Percentiles rank a stretch among this genome's conserved stretches.
Conservation (phyloP, 2,797 vertebrate species). For the Lacerta bilineata region DNA sequence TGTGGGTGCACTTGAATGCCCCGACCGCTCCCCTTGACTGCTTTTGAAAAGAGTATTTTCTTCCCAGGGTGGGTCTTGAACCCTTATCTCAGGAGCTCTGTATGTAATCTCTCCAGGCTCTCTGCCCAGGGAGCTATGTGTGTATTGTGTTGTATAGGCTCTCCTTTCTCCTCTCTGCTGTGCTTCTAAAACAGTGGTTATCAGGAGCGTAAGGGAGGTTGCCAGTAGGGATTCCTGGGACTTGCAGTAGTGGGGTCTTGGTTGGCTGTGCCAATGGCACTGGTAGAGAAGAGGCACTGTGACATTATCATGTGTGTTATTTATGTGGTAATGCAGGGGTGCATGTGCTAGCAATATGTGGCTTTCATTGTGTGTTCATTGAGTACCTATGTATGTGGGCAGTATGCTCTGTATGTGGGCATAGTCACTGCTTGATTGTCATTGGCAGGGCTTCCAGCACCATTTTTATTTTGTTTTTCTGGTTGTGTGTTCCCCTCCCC, state of each 20-base stretch:
- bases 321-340: no score
- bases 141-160: neutral
- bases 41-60: neutral
- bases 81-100: neutral
- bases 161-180: neutral
- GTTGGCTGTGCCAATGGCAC: neutral
- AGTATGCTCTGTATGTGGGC: neutral
- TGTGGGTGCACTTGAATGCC: no score
- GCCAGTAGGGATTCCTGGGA: neutral
- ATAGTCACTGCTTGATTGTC: neutral
- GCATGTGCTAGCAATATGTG: neutral
- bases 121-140: no score
- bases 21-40: neutral
- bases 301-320: no score
- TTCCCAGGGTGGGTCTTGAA: neutral
- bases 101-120: neutral
- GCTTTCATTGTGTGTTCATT: neutral
- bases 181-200: neutral
- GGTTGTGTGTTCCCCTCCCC: neutral
- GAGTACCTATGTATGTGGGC: neutral
- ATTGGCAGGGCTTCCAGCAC: neutral
- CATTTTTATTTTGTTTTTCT: neutral
- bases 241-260: neutral
- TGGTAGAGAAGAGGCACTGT: neutral
- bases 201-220: neutral